Conservation (phyloP, 1,140 invertebrate genomes). For the Orussus abietinus region DNA sequence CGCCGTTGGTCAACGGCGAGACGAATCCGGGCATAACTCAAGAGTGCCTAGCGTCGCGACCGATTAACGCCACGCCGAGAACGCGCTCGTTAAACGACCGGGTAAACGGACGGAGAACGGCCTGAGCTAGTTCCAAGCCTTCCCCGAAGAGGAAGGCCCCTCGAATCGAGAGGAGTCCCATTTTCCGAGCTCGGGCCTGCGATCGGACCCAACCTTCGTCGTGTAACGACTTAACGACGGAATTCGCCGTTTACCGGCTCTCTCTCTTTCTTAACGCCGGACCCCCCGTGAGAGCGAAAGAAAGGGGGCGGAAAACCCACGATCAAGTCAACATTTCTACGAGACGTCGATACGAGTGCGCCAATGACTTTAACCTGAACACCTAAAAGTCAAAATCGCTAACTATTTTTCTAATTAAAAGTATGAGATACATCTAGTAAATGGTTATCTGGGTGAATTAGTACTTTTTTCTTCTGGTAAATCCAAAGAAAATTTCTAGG, state of each 20-base stretch:
- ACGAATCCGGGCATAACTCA: too few species aligned
- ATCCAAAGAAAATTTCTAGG: too few species aligned
- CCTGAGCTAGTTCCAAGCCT: conserved; percentile 17
- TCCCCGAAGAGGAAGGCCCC: conserved; percentile 2
- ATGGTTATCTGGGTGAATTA: too few species aligned
- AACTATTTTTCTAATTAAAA: background rate
- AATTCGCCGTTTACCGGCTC: conserved; percentile 38
- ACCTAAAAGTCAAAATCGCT: background rate
- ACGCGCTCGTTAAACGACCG: background rate
- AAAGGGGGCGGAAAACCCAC: too few species aligned
- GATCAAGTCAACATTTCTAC: conserved; percentile 7
- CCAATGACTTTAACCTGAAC: conserved; percentile 14
- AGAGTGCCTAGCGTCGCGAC: too few species aligned
- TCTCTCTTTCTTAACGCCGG: conserved; percentile 28
- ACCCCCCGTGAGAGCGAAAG: too few species aligned
- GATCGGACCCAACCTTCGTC: conserved; percentile 25
- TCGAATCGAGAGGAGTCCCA: conserved; percentile 17
- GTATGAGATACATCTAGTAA: too few species aligned
- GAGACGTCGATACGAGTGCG: conserved; percentile 5
- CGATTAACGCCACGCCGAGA: background rate
- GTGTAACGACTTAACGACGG: conserved; percentile 48
- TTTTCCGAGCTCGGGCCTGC: conserved; percentile 34
- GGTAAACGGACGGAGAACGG: conserved; percentile 6
- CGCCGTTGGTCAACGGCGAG: too few species aligned
- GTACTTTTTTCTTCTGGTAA: too few species aligned